Percentiles rank a stretch among this genome's conserved stretches.
Evolutionary conservation across 2,888 invertebrate species (phyloP).

Genomic region (Agapostemon virescens): DNA sequence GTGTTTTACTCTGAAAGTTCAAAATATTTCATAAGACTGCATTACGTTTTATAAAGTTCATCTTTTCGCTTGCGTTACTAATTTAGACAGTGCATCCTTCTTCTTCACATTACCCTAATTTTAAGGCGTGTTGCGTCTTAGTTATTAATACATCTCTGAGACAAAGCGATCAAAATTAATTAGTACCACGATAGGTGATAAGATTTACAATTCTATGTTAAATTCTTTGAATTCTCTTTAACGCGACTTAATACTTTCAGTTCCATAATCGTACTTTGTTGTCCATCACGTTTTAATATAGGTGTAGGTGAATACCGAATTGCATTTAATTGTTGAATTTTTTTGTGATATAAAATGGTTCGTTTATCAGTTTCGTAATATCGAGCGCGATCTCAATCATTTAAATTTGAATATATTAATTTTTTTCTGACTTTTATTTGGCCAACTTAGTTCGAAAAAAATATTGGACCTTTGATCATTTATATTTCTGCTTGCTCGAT

Average conservation of each 20-base stretch:
- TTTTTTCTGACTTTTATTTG: not conserved
- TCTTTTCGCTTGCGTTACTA: constrained; percentile 51
- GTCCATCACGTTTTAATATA: constrained; percentile 17
- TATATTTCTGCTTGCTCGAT: constrained; percentile 15
- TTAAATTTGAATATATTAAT: not conserved
- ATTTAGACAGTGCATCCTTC: constrained; percentile 31
- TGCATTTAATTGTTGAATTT: constrained; percentile 18
- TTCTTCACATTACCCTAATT: constrained; percentile 13
- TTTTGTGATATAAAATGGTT: constrained; percentile 46
- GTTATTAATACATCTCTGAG: constrained; percentile 18
- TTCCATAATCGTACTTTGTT: constrained; percentile 19
- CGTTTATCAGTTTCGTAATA: constrained; percentile 24
- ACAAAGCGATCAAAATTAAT: constrained; percentile 43
- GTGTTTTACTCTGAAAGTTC: constrained; percentile 43
- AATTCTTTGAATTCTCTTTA: constrained; percentile 4
- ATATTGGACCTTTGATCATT: constrained; percentile 31
- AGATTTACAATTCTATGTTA: constrained; percentile 13
- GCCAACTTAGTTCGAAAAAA: not conserved
- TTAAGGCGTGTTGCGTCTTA: constrained; percentile 33
- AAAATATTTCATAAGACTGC: constrained; percentile 49
- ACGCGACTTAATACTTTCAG: constrained; percentile 17
- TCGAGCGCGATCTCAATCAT: constrained; percentile 36
- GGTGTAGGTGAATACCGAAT: constrained; percentile 22
- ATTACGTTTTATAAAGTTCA: constrained; percentile 27
- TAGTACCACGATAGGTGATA: constrained; percentile 20